phyloP scores from a whole-genome alignment of 2,113 vertebrate species.

The Gavialis gangeticus region DNA sequence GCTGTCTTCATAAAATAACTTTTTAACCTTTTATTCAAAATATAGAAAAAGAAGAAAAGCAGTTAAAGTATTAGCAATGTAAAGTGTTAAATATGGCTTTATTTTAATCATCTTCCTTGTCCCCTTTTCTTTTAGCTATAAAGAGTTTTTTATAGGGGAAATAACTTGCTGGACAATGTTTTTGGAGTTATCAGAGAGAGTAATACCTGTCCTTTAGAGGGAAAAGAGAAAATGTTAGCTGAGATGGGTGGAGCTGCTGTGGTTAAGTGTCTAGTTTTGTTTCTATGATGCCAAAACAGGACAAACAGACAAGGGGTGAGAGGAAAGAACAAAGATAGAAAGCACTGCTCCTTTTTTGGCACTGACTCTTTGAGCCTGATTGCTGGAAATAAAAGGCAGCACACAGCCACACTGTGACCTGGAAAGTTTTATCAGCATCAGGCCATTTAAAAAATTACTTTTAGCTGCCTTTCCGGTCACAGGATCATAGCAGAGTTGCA shows the following conservation, averaged over 20 bases:
- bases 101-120: neutral
- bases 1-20: neutral
- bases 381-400: neutral
- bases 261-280: neutral
- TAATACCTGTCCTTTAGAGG: neutral
- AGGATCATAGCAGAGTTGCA: neutral
- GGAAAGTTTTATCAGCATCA: neutral
- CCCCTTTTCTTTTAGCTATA: neutral
- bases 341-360: neutral
- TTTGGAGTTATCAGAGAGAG: neutral
- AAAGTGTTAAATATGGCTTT: neutral
- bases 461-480: fast-evolving
- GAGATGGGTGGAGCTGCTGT: neutral
- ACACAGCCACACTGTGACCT: neutral
- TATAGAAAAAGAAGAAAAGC: neutral
- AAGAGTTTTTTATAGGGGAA: neutral
- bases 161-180: neutral
- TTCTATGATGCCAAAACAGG: neutral
- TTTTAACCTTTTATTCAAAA: neutral
- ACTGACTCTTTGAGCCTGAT: neutral
- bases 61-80: neutral
- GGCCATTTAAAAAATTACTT: neutral
- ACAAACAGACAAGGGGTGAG: neutral
- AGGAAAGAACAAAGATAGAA: slow-evolving; percentile 4
- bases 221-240: neutral